Base-by-base conservation (phyloP, 2,888 invertebrate genomes). In the Drosophila subsilvestris region DNA sequence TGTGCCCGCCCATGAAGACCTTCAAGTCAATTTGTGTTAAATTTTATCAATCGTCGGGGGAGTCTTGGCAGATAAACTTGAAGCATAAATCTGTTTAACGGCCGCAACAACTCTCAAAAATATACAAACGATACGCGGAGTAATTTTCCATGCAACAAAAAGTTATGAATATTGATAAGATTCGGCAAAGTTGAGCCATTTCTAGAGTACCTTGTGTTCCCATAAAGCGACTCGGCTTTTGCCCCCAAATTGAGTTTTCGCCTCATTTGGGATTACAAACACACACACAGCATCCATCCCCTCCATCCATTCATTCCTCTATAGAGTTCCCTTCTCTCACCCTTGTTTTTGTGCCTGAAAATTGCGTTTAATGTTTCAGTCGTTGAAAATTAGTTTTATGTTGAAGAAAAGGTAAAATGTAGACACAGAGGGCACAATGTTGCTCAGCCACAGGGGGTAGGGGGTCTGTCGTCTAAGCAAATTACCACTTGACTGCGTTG, bases 101-200 rank as follows among this genome's bases (percentile, higher is more conserved):
- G 20, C 67, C 65, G 27, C 53, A 47, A 18, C 22, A 53, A 22
- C 53, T 42, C 14, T 37, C 14, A 37, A 18, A 17, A 20, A 17
- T 32, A 25, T 25, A 45, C 37, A 53, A 48, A 32, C 68, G 37
- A 37, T 48, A 22, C 25, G 4, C 20, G 48, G 17, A 43, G 48
- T 50, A 12, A 18, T 22, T 10, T 22, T 49, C 25, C n/a, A 12
- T 1, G 29, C 44, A 32, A 49, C 18, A 57, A 27, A 55, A 82
- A 77, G 80, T 88, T 83, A 88, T 83, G 83, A 83, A 83, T 83
- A 83, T 83, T 83, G 88, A 83, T 83, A 79, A 82, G 77, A 57
- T 37, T 47, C 54, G 29, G 22, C 25, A 18, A 71, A 61, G 72
- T 45, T 71, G 58, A 55, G 59, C 56, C 44, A 54, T 55, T 50